These are phyloP conservation scores for Nothoprocta pentlandii DNA, from an alignment of 2,113 vertebrate species.

Conservation along the genomic window DNA sequence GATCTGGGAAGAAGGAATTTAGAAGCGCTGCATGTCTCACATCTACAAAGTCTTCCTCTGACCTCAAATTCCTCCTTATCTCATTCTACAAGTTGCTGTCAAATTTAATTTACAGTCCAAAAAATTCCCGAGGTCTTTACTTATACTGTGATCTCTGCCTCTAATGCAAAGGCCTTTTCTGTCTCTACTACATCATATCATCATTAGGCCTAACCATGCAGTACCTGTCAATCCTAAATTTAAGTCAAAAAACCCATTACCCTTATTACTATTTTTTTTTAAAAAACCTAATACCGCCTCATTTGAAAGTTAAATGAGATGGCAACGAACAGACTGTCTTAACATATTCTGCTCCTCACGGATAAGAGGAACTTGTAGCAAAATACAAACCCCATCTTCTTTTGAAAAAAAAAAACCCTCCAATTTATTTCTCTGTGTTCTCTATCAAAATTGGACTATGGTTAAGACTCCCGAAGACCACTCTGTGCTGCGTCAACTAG, in stretches of 20 bases:
- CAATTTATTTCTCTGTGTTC: not conserved
- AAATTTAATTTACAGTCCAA: not conserved
- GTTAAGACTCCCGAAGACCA: not conserved
- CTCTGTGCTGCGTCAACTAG: not conserved
- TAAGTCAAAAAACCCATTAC: not conserved
- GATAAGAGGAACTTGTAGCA: not conserved
- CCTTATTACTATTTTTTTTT: not conserved
- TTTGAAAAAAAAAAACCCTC: not conserved
- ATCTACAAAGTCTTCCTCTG: not conserved
- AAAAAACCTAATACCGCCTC: not conserved
- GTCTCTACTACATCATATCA: not conserved
- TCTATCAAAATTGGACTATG: not conserved
- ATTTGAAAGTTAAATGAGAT: constrained; percentile 46
- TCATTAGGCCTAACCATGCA: not conserved
- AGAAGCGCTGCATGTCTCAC: not conserved
- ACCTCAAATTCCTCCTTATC: not conserved
- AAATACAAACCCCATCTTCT: not conserved
- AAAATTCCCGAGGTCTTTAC: not conserved
- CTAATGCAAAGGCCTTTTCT: not conserved
- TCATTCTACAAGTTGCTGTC: not conserved
- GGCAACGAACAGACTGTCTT: not conserved
- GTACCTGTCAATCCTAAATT: not conserved
- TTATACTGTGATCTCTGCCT: not conserved
- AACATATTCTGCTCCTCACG: not conserved
- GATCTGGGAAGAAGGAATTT: not conserved